Evolutionary conservation across 2,797 vertebrate species (phyloP).

Genomic region (Tenualosa thibaudeaui): DNA sequence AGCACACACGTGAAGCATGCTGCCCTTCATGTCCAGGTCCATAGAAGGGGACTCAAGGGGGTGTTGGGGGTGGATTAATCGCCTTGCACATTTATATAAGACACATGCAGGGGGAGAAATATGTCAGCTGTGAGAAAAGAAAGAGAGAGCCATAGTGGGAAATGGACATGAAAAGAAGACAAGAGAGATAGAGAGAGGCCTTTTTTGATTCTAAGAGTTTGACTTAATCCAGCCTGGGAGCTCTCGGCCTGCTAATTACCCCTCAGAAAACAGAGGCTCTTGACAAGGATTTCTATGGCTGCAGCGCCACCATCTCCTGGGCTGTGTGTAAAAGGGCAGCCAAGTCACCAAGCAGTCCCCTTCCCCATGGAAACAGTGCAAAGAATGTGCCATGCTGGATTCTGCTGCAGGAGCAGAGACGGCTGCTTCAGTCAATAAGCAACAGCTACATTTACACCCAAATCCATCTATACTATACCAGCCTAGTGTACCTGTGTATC

Average conservation of each 20-base stretch:
- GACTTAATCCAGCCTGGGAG: constrained; percentile 39
- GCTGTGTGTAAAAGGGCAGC: background rate
- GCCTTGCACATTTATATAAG: constrained; percentile 30
- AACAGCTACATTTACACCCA: background rate
- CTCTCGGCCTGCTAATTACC: constrained; percentile 41
- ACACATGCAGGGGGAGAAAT: constrained; percentile 8
- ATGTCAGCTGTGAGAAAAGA: background rate
- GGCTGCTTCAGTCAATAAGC: background rate
- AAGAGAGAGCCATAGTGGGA: background rate
- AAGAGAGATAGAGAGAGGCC: background rate
- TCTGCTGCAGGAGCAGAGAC: background rate
- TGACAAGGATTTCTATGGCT: background rate
- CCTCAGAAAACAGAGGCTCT: constrained; percentile 23
- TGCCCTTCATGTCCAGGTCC: background rate
- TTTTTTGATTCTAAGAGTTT: constrained; percentile 26
- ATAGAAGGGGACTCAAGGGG: background rate
- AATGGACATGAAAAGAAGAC: background rate
- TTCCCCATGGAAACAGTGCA: constrained; percentile 7
- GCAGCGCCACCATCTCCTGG: constrained; percentile 10
- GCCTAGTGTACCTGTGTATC: background rate
- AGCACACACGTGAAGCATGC: background rate
- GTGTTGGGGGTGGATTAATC: background rate
- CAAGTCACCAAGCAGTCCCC: background rate
- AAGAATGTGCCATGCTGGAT: background rate
- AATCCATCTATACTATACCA: background rate